Base-by-base conservation (phyloP, 2,888 invertebrate species). In the Pristionchus maxplancki region DNA sequence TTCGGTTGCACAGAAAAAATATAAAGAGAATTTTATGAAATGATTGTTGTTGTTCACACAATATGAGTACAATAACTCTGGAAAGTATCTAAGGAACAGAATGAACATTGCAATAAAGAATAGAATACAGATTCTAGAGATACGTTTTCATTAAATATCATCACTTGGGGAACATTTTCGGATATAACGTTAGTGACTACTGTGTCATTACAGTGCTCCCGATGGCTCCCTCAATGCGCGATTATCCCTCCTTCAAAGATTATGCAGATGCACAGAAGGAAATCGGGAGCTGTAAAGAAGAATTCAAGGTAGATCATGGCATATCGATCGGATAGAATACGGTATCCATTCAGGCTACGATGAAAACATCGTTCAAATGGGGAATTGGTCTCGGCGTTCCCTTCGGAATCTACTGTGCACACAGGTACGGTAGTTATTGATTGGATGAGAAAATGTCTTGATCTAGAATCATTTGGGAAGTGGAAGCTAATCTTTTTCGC, bases 241-340 rank as follows among this genome's bases (percentile, higher is more conserved):
- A 92, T 89, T 91, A 90, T 84, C 90, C 91, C 9, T 89, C 92
- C 20, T 90, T 92, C 40, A 81, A 85, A 11, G 93, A 93, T 81
- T 93, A 93, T 85, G 90, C 92, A 3, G 90, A 92, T 84, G 92
- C 92, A 44, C 93, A 93, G 82, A 90, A 89, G 84, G 90, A 90
- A 50, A 34, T 90, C 48, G 92, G 92, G 15, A 91, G 92, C 78
- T 92, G 92, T 86, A 90, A 90, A 20, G 91, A 91, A n/a, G 90
- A 91, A 89, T 88, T 91, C 37, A 92, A 90, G 90, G 87, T 87
- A 48, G 20, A 13, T 28, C 28, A 44, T 28, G n/a, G 0, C 0
- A 31, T 85, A n/a, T 24, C 11, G 28, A 28, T 82, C 3, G 8
- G 17, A 4, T 8, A 31, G 8, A 78, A 4, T 34, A 58, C 17